phyloP scores from a whole-genome alignment of 2,888 invertebrate genomes.

The Creontiades dilutus region DNA sequence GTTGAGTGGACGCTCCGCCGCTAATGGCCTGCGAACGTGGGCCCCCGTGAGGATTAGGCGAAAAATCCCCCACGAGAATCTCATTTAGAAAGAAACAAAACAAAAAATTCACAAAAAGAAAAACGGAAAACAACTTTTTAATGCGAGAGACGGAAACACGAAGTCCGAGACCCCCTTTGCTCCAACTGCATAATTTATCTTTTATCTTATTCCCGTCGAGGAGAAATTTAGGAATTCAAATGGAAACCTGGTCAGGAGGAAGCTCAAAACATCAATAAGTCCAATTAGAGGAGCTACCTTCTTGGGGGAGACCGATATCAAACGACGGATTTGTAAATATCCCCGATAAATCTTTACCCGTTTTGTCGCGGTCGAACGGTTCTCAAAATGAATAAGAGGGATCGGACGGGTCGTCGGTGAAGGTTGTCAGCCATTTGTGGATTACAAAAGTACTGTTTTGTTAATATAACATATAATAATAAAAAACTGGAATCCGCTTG shows the following conservation, averaged over 20 bases:
- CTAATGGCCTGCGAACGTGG: slow-evolving; percentile 18
- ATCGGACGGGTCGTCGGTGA: neutral
- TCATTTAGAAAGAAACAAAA: slow-evolving; percentile 34
- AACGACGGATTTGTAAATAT: slow-evolving; percentile 36
- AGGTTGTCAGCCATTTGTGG: too few species aligned
- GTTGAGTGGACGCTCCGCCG: neutral
- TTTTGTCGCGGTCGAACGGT: slow-evolving; percentile 10
- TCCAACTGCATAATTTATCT: slow-evolving; percentile 45
- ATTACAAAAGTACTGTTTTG: neutral
- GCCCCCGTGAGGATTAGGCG: neutral
- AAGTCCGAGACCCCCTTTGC: slow-evolving; percentile 37
- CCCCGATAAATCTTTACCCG: slow-evolving; percentile 6
- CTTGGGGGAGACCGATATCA: slow-evolving; percentile 32
- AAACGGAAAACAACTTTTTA: slow-evolving; percentile 9
- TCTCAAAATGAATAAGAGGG: neutral
- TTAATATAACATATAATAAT: too few species aligned
- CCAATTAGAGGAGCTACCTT: slow-evolving; percentile 46
- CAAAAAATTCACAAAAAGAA: neutral
- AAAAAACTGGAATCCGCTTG: too few species aligned
- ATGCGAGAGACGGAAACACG: slow-evolving; percentile 33
- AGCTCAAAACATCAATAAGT: slow-evolving; percentile 50
- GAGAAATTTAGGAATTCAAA: slow-evolving; percentile 52
- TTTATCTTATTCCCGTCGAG: slow-evolving; percentile 15
- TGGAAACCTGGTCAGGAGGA: slow-evolving; percentile 34
- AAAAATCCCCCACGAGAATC: slow-evolving; percentile 33